Percentiles rank a stretch among this genome's conserved stretches.
Conservation (phyloP, 2,888 invertebrate genomes). For the Mechanitis messenoides region DNA sequence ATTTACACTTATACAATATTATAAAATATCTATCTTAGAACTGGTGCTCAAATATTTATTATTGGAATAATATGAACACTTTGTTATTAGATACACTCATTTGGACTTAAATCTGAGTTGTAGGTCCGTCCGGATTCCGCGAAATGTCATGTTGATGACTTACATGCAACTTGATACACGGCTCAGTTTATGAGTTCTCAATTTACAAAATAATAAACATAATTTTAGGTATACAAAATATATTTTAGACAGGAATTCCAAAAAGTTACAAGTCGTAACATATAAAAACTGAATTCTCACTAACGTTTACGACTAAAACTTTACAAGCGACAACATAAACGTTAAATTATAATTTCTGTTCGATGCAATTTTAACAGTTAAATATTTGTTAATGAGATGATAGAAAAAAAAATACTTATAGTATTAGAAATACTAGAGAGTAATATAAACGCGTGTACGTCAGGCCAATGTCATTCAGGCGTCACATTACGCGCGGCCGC, state of each 20-base stretch:
- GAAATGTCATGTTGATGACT: constrained; percentile 52
- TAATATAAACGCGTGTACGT: constrained; percentile 51
- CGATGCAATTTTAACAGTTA: too few species aligned
- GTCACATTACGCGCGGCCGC: constrained; percentile 59
- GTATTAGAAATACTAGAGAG: constrained; percentile 16
- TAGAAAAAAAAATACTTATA: too few species aligned
- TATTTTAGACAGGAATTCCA: constrained; percentile 2
- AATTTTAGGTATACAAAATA: background rate
- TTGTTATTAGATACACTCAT: background rate
- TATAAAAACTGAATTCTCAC: too few species aligned
- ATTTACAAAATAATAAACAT: constrained; percentile 30
- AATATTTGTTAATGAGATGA: too few species aligned
- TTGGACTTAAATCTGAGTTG: constrained; percentile 14
- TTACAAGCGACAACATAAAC: too few species aligned
- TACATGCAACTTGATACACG: constrained; percentile 50
- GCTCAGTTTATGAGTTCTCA: constrained; percentile 37
- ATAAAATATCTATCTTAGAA: background rate
- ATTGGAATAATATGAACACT: background rate
- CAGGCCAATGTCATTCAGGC: constrained; percentile 59
- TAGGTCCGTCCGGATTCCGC: constrained; percentile 51
- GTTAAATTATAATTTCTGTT: too few species aligned
- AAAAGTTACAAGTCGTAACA: too few species aligned
- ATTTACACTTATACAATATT: too few species aligned
- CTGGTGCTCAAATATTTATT: background rate
- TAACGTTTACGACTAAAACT: too few species aligned